A percentile compares a stretch with the other conserved stretches of the same genome.
Evolutionary conservation across 1,140 invertebrate genomes (phyloP).

Genomic region (Tetragnatha versicolor): DNA sequence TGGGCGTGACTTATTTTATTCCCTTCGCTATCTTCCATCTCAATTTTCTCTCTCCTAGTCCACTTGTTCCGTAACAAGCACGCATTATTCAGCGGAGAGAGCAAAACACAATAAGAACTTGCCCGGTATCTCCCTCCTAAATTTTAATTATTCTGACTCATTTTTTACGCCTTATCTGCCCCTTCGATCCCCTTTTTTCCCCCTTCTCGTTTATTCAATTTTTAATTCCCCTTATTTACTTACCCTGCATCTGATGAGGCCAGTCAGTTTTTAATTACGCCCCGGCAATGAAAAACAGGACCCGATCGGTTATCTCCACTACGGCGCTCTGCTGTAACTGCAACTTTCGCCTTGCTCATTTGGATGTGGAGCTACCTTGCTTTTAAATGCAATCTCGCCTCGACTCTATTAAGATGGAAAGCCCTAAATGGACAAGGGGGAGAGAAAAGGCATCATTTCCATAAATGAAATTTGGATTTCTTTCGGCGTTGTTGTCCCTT

Average conservation of each 20-base stretch:
- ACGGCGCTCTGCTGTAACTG: too few relatives aligned
- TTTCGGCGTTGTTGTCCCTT: conserved; percentile 5
- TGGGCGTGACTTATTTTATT: not conserved
- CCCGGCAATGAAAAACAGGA: too few relatives aligned
- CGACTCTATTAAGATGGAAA: conserved; percentile 22
- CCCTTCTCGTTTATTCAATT: not conserved
- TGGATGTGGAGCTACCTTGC: not conserved
- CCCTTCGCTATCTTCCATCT: too few relatives aligned
- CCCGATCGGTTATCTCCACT: too few relatives aligned
- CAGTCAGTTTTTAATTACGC: too few relatives aligned
- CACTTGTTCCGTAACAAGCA: not conserved
- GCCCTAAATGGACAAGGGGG: conserved; percentile 10
- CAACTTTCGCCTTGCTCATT: too few relatives aligned
- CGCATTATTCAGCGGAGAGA: conserved; percentile 9
- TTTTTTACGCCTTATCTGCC: conserved; percentile 39
- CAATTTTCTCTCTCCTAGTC: too few relatives aligned
- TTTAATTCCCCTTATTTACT: not conserved
- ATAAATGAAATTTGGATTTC: conserved; percentile 52
- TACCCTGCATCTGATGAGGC: not conserved
- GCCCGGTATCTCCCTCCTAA: conserved; percentile 12
- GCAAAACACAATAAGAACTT: not conserved
- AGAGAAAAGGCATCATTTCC: conserved; percentile 19
- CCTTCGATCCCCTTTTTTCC: conserved; percentile 23
- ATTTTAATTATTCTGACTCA: conserved; percentile 48
- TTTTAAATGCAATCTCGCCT: not conserved